Evolutionary conservation across 2,113 vertebrate species (phyloP), one percentile per base, ranked within the genome.

Genomic region (Gambusia affinis): DNA sequence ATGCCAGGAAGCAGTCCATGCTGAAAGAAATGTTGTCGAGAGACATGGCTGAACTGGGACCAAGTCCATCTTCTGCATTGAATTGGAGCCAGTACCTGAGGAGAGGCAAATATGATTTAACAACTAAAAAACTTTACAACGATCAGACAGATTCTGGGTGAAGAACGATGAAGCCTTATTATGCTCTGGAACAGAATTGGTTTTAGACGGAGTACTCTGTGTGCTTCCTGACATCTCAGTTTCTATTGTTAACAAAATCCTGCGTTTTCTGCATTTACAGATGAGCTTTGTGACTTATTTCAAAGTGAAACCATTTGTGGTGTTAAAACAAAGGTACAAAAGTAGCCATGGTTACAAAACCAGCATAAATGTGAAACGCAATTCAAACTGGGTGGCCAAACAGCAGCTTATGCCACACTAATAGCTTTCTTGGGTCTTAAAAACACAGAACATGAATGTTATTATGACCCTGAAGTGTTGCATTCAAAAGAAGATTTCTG

Each of bases 41-140:
- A 72, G 95, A 96, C 89, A 97, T 91, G 19, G 94, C 78, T 77
- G 96, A 95, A 85, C 95, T 92, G 24, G 95, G 93, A 82, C 95
- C 96, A 90, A 90, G 94, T 70, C 93, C 95, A 92, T 96, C 96
- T 60, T 96, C 96, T 0, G 93, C 88, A 0, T 92, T 94, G 88
- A 99, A 97, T 92, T 97, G 96, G 85, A 99, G 94, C 96, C 96
- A 97, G 93, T 98, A 99, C 95, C 98, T 99, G 93, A n/a, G 66
- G 76, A 77, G 73, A 44, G 71, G 85, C 0, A 80, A 28, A 87
- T 19, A 60, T 19, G 69, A 11, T 80, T 78, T 80, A 79, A 78
- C 54, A n/a, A 39, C 37, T 37, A 61, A 27, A 57, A 30, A 64
- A 51, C 57, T 31, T 24, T 57, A 8, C 37, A 78, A 64, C 11